Evolutionary conservation across 2,888 invertebrate species (phyloP).

Genomic region (Linyphia triangularis): DNA sequence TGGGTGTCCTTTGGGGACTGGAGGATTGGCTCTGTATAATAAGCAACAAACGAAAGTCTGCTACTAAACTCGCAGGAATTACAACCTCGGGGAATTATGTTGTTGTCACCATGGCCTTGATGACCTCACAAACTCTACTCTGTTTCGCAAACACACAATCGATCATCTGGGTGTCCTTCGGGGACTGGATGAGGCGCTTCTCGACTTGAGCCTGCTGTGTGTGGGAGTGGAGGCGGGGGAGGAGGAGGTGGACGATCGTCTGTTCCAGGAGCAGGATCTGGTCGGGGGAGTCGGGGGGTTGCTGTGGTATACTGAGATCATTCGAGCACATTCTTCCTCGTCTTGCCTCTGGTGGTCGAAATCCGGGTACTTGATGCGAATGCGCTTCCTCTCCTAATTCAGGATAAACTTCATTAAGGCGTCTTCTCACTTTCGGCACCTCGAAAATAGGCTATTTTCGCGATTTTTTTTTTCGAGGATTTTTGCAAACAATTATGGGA

Average conservation of each 20-base stretch:
- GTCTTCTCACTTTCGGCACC: no score
- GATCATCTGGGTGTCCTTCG: not conserved
- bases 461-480: no score
- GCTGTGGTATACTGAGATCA: constrained; percentile 89
- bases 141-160: no score
- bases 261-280: not conserved
- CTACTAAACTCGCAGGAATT: no score
- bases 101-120: no score
- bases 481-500: no score
- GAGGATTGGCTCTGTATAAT: not conserved
- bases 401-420: no score
- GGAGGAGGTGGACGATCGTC: not conserved
- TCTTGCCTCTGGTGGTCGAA: constrained; percentile 83
- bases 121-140: no score
- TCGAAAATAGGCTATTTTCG: no score
- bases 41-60: no score
- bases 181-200: constrained; percentile 53
- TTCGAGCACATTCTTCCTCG: constrained; percentile 87
- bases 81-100: no score
- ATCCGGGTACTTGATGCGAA: constrained; percentile 77
- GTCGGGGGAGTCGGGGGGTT: not conserved
- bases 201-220: constrained; percentile 15
- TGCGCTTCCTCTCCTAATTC: constrained; percentile 78
- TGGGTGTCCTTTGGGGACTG: no score
- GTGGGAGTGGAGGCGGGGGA: constrained; percentile 29